phyloP scores from a whole-genome alignment of 1,140 invertebrate genomes.

The Penaeus indicus region DNA sequence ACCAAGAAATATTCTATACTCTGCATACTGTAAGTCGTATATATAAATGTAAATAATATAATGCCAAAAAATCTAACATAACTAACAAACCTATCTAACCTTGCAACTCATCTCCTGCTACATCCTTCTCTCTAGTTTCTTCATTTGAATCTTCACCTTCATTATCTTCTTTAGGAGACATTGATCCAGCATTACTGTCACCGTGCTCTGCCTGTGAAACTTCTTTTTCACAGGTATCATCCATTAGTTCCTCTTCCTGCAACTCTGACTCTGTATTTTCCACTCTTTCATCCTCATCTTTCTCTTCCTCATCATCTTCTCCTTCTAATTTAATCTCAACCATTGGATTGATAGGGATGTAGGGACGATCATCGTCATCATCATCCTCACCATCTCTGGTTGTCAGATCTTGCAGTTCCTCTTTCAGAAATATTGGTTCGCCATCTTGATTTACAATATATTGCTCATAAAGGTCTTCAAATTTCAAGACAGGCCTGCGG shows the following conservation, averaged over 20 bases:
- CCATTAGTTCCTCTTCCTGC: not conserved
- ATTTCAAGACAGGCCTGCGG: constrained; percentile 19
- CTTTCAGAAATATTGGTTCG: constrained; percentile 29
- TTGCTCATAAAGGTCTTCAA: constrained; percentile 47
- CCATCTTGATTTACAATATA: constrained; percentile 27
- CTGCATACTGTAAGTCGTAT: no score
- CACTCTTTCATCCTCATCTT: not conserved
- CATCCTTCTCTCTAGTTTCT: no score
- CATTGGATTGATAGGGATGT: constrained; percentile 53
- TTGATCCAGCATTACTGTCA: no score
- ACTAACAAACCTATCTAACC: no score
- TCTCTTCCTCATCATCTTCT: constrained; percentile 38
- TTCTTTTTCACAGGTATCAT: not conserved
- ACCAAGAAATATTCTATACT: no score
- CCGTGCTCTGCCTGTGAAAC: not conserved
- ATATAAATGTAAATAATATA: no score
- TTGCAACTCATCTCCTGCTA: no score
- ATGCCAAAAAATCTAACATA: no score
- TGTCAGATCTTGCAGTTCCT: constrained; percentile 31
- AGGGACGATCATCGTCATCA: constrained; percentile 37
- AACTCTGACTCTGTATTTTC: not conserved
- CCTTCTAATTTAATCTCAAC: constrained; percentile 53
- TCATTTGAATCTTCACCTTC: no score
- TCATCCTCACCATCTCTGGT: constrained; percentile 39
- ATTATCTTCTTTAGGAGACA: no score